Base-by-base conservation (phyloP, 37 sponge, comb jelly and placozoan species). In the Halichondria panicea region DNA sequence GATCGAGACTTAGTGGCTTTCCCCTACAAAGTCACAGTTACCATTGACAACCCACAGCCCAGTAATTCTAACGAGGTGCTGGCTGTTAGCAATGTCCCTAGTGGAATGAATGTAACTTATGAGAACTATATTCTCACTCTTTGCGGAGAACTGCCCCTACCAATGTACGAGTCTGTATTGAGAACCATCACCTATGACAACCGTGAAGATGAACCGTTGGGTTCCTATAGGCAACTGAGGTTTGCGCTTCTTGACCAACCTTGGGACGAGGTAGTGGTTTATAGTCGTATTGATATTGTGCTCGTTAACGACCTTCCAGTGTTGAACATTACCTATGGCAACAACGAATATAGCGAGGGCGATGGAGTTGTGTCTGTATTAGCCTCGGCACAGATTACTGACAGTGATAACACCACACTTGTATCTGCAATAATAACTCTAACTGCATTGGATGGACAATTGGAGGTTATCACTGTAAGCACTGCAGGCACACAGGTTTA, bases 121-220 rank as follows among this genome's bases (percentile, higher is more conserved):
- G 18, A 24, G 6, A 34, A 56, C 24, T 55, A 70, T 57, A 71
- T 44, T 13, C 81, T 89, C 19, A 65, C 33, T 1, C 30, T 89
- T 9, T 41, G 37, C 28, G 90, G 90, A 6, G 37, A n/a, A 3
- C 34, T 79, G 5, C 35, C 65, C 9, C 44, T 89, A 13, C 50
- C 74, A 44, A 21, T 56, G 18, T 83, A 74, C 41, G 45, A 83
- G 65, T 19, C 30, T 41, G 80, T 83, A 4, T 46, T 84, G 6
- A 50, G 80, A 2, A 84, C 80, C 41, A 33, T 89, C n/a, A 79
- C 80, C 0, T 89, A 89, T 65, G 50, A 82, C 71, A 91, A 91
- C 59, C 32, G 68, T 1, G 92, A 75, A 22, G 71, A 82, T 67
- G 83, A 82, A 43, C 82, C 83, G 4, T 11, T 4, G 1, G 92